A percentile compares a stretch with the other conserved stretches of the same genome.
Evolutionary conservation across 2,888 invertebrate genomes (phyloP).

Genomic region (Nephrocerus scutellatus): DNA sequence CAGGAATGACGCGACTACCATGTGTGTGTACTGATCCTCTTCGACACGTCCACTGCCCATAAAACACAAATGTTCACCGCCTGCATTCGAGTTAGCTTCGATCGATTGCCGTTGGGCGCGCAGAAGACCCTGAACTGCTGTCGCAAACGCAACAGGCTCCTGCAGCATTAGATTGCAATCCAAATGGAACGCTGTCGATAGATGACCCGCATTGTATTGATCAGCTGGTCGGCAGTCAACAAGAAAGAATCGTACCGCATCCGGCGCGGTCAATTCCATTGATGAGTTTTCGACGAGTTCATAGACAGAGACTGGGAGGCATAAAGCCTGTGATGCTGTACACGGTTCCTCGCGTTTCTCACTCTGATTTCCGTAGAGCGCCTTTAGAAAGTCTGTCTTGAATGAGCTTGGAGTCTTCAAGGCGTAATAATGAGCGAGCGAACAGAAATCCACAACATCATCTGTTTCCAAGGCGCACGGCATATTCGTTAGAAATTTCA

Average conservation of each 20-base stretch:
- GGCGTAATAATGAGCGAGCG: conserved; percentile 92
- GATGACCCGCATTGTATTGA: conserved; percentile 94
- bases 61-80: conserved; percentile 84
- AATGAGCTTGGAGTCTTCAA: conserved; percentile 89
- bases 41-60: conserved; percentile 90
- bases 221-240: conserved; percentile 96
- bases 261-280: conserved; percentile 56
- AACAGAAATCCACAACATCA: conserved; percentile 95
- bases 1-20: conserved; percentile 96
- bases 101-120: conserved; percentile 83
- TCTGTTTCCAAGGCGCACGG: conserved; percentile 84
- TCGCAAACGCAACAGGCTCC: conserved; percentile 89
- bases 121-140: conserved; percentile 81
- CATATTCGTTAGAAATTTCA: conserved; percentile 64
- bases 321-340: conserved; percentile 63
- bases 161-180: conserved; percentile 96
- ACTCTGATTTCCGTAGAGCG: conserved; percentile 54
- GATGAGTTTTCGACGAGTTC: conserved; percentile 82
- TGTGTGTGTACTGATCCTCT: conserved; percentile 93
- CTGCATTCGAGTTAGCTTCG: conserved; percentile 77
- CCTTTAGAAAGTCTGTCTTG: conserved; percentile 70
- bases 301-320: conserved; percentile 91
- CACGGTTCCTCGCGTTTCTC: conserved; percentile 52
- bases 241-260: conserved; percentile 80
- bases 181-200: conserved; percentile 95